phyloP scores from a whole-genome alignment of 2,113 vertebrate genomes.

The Corythoichthys haematopterus region DNA sequence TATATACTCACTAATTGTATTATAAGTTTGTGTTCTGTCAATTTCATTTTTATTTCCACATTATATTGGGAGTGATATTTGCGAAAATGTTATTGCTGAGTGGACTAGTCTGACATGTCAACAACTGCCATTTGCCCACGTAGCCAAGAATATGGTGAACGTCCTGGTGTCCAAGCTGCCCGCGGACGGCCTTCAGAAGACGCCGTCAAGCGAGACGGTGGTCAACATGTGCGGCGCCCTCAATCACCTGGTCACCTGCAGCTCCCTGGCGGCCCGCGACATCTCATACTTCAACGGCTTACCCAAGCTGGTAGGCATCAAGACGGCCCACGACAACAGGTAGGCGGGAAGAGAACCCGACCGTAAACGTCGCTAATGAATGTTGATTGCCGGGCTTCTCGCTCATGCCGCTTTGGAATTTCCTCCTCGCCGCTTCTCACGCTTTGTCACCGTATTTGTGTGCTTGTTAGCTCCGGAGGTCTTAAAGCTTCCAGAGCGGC shows the following conservation, averaged over 20 bases:
- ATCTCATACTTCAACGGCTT: slow-evolving; percentile 87
- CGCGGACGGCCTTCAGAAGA: slow-evolving; percentile 72
- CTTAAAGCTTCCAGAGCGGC: slow-evolving; percentile 86
- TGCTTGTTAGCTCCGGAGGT: slow-evolving; percentile 73
- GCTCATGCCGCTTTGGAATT: slow-evolving; percentile 21
- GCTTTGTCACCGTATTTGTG: slow-evolving; percentile 4
- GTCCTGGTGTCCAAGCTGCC: slow-evolving; percentile 87
- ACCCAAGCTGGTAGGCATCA: slow-evolving; percentile 89
- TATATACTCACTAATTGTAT: no score
- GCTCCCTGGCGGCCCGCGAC: slow-evolving; percentile 83
- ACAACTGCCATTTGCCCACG: slow-evolving; percentile 7
- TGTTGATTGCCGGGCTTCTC: slow-evolving; percentile 8
- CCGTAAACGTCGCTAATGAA: background rate
- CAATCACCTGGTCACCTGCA: slow-evolving; percentile 87
- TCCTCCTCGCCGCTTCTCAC: slow-evolving; percentile 14
- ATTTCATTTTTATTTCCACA: no score
- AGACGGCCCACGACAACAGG: slow-evolving; percentile 83
- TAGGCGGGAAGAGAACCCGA: slow-evolving; percentile 28
- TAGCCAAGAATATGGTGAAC: slow-evolving; percentile 87
- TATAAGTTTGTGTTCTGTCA: no score
- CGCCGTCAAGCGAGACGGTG: slow-evolving; percentile 76
- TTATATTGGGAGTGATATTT: no score
- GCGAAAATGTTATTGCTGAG: no score
- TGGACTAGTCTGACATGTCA: no score
- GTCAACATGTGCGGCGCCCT: slow-evolving; percentile 88